Base-by-base conservation (phyloP, 2,797 vertebrate species). In the Bovichtus variegatus region DNA sequence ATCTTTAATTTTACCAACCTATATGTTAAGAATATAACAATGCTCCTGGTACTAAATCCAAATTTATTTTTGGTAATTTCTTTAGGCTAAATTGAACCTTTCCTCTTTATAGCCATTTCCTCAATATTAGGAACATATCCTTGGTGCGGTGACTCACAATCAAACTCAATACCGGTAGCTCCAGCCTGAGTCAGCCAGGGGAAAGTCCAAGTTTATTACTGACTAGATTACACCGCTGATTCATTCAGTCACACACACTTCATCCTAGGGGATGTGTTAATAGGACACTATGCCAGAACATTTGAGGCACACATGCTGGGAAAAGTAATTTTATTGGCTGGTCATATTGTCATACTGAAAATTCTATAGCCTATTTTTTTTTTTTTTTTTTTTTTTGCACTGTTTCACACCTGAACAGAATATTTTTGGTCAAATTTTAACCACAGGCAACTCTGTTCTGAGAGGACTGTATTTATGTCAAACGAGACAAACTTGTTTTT, bases 191-290 rank as follows among this genome's bases (percentile, higher is more conserved):
- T 94, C 93, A 94, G 70, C 75, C 57, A 9, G 68, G 93, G 95
- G 95, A 94, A 95, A 94, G 91, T 94, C 93, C 95, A 93, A 89
- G 84, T 93, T 94, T 94, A 80, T 91, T 86, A 89, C 74, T 71
- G 81, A 83, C 77, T 82, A 88, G 85, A 87, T 87, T 87, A 83
- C 73, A 69, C 73, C 1, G 19, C 80, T 91, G 89, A 93, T 88
- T 90, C 81, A 83, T 60, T 82, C 69, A 81, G 70, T 78, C 23
- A 53, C 69, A 81, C 70, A 78, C 27, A 55, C 69, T 75, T 44
- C 71, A 87, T 84, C 83, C 88, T 58, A 29, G 49, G 9, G 85
- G 74, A 90, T 81, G 36, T 76, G 68, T 61, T 78, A 69, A 67
- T 25, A 43, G 57, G 79, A 81, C 60, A 67, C 29, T 9, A 7